A percentile compares a stretch with the other conserved stretches of the same genome.
Conservation (phyloP, 2,888 invertebrate genomes). For the Clistopyga incitator region DNA sequence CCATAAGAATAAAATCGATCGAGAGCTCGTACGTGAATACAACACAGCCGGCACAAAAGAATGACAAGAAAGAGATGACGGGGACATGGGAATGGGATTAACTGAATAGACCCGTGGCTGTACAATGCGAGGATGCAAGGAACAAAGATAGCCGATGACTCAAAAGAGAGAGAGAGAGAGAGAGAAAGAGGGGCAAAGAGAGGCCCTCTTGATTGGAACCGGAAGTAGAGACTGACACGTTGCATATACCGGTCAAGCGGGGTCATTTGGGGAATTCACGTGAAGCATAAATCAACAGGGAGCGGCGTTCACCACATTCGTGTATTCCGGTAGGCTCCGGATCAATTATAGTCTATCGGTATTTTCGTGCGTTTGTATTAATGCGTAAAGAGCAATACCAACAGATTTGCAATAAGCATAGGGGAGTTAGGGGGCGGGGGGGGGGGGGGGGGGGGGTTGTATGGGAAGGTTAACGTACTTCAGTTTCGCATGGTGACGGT, state of each 20-base stretch:
- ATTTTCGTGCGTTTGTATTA: conserved; percentile 58
- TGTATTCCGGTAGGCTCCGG: conserved; percentile 72
- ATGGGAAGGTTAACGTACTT: conserved; percentile 32
- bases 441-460: too few relatives aligned
- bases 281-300: conserved; percentile 72
- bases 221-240: conserved; percentile 69
- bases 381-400: conserved; percentile 48
- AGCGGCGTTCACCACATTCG: conserved; percentile 71
- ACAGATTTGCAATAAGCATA: neutral
- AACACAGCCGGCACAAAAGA: conserved; percentile 8
- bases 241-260: conserved; percentile 66
- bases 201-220: conserved; percentile 67
- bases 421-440: too few relatives aligned
- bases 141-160: conserved; percentile 2
- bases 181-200: conserved; percentile 14
- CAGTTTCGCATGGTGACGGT: conserved; percentile 71
- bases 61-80: neutral
- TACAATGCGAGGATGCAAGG: conserved; percentile 10
- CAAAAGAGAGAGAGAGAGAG: conserved; percentile 5
- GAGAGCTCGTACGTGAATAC: neutral
- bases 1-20: conserved; percentile 38
- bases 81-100: conserved; percentile 35
- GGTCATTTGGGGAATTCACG: conserved; percentile 70
- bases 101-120: conserved; percentile 7
- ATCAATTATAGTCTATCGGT: conserved; percentile 74